Evolutionary conservation across 2,888 invertebrate species (phyloP).

Genomic region (Conistra vaccinii): DNA sequence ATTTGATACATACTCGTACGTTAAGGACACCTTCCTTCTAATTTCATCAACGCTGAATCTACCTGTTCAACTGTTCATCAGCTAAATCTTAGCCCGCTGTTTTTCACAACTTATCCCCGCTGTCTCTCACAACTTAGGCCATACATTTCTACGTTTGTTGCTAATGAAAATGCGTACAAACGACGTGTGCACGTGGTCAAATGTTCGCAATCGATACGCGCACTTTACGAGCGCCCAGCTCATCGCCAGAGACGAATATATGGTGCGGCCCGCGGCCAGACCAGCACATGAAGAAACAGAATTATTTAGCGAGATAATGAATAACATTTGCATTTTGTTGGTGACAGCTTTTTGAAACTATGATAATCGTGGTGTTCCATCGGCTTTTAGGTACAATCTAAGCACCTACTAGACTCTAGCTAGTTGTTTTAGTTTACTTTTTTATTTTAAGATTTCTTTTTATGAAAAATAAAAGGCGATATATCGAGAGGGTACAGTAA

Average conservation of each 20-base stretch:
- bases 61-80: neutral
- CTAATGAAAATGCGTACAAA: constrained; percentile 75
- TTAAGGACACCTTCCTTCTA: neutral
- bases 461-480: neutral
- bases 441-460: no score
- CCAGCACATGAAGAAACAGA: neutral
- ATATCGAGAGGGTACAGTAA: neutral
- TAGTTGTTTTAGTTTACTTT: neutral
- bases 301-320: constrained; percentile 10
- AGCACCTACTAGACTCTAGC: no score
- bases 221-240: constrained; percentile 62
- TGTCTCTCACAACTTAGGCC: constrained; percentile 34
- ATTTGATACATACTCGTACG: neutral
- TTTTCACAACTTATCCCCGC: constrained; percentile 33
- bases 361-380: neutral
- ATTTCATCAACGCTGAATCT: neutral
- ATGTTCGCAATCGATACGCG: constrained; percentile 69
- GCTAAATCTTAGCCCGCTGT: constrained; percentile 34
- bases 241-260: constrained; percentile 48
- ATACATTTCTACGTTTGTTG: constrained; percentile 61
- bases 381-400: neutral
- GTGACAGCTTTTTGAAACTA: neutral
- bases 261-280: constrained; percentile 12
- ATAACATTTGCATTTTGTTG: constrained; percentile 5
- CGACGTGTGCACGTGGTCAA: constrained; percentile 68